Conservation (phyloP, 2,888 invertebrate genomes). For the Drosophila algonquin region DNA sequence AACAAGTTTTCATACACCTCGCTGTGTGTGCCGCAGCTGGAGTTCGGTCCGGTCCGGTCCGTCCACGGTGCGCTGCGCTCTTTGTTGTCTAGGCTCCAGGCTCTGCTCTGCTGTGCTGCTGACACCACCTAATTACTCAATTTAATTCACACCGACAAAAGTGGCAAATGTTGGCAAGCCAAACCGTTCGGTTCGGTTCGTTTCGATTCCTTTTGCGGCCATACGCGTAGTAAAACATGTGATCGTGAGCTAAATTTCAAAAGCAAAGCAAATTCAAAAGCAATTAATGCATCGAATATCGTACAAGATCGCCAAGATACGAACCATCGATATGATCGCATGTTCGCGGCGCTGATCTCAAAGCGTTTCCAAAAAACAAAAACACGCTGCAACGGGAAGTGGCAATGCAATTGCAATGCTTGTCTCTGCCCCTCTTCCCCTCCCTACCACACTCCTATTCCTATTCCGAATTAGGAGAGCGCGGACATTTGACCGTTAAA, state of each 20-base stretch:
- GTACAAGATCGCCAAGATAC: slow-evolving; percentile 60
- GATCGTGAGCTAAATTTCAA: slow-evolving; percentile 73
- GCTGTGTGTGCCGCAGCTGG: not conserved
- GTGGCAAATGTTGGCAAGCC: slow-evolving; percentile 40
- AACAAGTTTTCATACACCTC: slow-evolving; percentile 33
- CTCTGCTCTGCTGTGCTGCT: not conserved
- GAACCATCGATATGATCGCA: slow-evolving; percentile 6
- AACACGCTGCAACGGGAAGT: not conserved
- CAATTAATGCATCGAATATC: slow-evolving; percentile 62
- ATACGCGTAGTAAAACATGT: slow-evolving; percentile 26
- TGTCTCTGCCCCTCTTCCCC: no score
- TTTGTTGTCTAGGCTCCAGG: slow-evolving; percentile 17
- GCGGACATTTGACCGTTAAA: no score
- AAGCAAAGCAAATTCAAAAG: slow-evolving; percentile 32
- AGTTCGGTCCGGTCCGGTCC: no score
- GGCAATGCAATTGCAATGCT: no score
- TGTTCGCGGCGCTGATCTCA: slow-evolving; percentile 20
- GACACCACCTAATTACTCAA: slow-evolving; percentile 68
- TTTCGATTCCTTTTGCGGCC: slow-evolving; percentile 4
- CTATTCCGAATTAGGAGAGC: no score
- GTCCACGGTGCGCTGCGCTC: not conserved
- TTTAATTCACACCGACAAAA: slow-evolving; percentile 60
- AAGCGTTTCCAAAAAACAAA: slow-evolving; percentile 15
- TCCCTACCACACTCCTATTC: no score
- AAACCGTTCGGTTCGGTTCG: slow-evolving; percentile 40